Evolutionary conservation across 2,113 vertebrate species (phyloP), one percentile per base, ranked within the genome.

Genomic region (Calidris pygmaea): DNA sequence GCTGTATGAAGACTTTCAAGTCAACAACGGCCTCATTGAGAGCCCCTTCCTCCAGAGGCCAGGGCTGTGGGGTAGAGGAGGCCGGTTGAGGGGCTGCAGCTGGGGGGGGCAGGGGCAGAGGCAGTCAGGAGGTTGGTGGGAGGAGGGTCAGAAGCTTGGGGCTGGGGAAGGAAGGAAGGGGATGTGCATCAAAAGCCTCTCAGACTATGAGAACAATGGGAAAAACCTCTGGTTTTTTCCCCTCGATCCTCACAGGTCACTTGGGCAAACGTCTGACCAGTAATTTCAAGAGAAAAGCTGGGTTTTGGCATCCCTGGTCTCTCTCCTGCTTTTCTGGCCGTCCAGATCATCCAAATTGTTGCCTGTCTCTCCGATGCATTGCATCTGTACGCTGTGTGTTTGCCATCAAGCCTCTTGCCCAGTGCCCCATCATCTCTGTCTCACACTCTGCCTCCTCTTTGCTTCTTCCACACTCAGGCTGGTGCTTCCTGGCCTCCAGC

Each of bases 111-210:
- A 8, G 35, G 30, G 22, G 39, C 52, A 85, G 71, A 70, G 81
- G 26, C 59, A 9, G 70, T 6, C 4, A 4, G 43, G 68, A 47
- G 68, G 15, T 3, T 43, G 74, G 71, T 71, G 80, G 86, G 88
- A 90, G 79, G 85, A 73, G 39, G 63, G 16, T 56, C 50, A 14
- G 90, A 72, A 79, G 83, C 60, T 75, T 16, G 63, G 63, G 71
- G 39, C 63, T 85, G 18, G 37, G 83, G 60, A 66, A 78, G 85
- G 59, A 90, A 83, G 90, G 92, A 83, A 90, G 85, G 71, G 78
- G 73, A 71, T 90, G 75, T 21, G 77, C 82, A 67, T 83, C 65
- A 65, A 86, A 90, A 75, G 63, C 45, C 32, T 75, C 53, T 86
- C 68, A 22, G 76, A 20, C 72, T 77, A 6, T n/a, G 71, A 82